A percentile compares a stretch with the other conserved stretches of the same genome.
Evolutionary conservation across 2,113 vertebrate species (phyloP).

Genomic region (Plecotus auritus): DNA sequence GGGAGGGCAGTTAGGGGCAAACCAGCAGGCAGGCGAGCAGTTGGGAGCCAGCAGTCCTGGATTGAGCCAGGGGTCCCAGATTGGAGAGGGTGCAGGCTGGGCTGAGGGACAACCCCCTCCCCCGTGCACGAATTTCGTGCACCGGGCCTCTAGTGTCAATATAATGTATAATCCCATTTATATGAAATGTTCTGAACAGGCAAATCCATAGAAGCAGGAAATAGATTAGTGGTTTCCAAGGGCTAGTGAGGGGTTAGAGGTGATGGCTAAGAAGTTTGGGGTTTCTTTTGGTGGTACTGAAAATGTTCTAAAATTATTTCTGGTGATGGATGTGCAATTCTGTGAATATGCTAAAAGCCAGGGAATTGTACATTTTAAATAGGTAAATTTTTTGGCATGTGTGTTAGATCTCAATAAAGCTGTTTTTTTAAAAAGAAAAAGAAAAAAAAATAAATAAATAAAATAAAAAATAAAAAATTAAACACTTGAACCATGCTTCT

Average conservation of each 20-base stretch:
- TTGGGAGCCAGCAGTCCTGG: too few relatives aligned
- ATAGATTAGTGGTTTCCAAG: background rate
- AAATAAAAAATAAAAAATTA: too few relatives aligned
- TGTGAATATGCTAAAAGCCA: background rate
- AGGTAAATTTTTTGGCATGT: background rate
- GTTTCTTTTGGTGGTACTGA: background rate
- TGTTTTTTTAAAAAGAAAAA: too few relatives aligned
- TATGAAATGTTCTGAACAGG: background rate
- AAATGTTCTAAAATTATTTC: background rate
- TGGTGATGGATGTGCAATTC: background rate
- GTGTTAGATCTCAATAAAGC: background rate
- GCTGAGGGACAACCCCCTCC: too few relatives aligned
- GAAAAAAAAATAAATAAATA: too few relatives aligned
- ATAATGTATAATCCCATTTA: background rate
- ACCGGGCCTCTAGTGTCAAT: too few relatives aligned
- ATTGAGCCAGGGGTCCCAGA: too few relatives aligned
- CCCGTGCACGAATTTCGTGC: too few relatives aligned
- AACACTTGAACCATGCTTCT: conserved; percentile 38
- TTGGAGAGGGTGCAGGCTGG: too few relatives aligned
- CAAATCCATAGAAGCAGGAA: background rate
- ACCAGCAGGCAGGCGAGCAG: too few relatives aligned
- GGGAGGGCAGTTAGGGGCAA: too few relatives aligned
- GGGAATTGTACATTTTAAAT: background rate
- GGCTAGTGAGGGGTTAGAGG: background rate
- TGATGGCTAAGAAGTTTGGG: background rate